Evolutionary conservation across 2,797 vertebrate genomes (phyloP), one percentile per base, ranked within the genome.

Genomic region (Phataginus tetradactyla): DNA sequence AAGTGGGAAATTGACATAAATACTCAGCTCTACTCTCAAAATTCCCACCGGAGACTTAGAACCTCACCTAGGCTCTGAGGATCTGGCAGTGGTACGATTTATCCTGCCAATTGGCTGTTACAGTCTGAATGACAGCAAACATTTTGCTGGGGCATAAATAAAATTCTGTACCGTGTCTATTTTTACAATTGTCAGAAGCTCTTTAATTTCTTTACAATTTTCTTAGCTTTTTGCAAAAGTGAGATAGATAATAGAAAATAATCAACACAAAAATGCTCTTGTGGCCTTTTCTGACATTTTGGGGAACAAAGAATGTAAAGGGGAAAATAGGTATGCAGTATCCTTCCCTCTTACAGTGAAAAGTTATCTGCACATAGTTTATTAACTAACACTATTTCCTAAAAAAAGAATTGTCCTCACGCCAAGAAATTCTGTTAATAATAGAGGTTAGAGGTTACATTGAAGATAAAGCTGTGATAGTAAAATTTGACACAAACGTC

Each of bases 341-440:
- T 57, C 77, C 55, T 86, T 80, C 18, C 32, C n/a, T 86, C 6
- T 68, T 92, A 77, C 9, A 69, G 32, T 83, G 64, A 86, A 72
- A 78, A 78, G 10, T 61, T 91, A 77, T 78, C 64, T 57, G 49
- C 27, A 34, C 25, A 34, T 81, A n/a, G 78, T 93, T 88, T 61
- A 88, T 86, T 83, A 86, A 27, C 21, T 87, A 87, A n/a, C 12
- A 32, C 34, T 84, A 53, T 69, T 87, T 90, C 13, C 49, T 84
- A 23, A 79, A 95, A 72, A 69, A 32, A 11, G 14, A 66, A 83
- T 42, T 79, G 9, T 71, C 78, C 34, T 95, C 14, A 57, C 3
- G 32, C 27, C 42, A 81, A 68, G 39, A 91, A 91, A 64, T 92
- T 89, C 32, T 86, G 27, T 61, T 95, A 86, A 55, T 85, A 80